Conservation (phyloP, 1,140 invertebrate genomes). For the Drosophila sechellia region DNA sequence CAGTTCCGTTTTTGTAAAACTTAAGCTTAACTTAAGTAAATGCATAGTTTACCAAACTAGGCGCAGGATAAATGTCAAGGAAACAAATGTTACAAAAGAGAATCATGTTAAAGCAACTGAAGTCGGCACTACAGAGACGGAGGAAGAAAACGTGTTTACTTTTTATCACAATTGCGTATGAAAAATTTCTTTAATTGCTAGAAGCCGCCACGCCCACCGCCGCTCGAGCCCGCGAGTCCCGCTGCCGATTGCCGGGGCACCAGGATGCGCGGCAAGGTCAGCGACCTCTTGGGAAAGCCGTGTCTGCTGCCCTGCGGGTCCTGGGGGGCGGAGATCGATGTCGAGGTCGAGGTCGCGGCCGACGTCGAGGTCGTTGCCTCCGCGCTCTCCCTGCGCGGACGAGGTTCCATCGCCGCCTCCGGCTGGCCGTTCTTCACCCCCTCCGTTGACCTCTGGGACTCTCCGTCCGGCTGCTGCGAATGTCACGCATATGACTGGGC, state of each 20-base stretch:
- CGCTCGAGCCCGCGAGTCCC: constrained; percentile 29
- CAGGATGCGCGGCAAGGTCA: constrained; percentile 74
- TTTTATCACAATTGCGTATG: constrained; percentile 84
- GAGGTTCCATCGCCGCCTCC: background rate
- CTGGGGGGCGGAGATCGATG: background rate
- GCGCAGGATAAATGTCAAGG: constrained; percentile 49
- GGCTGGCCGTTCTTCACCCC: background rate
- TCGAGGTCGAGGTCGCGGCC: constrained; percentile 4
- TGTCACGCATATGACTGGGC: constrained; percentile 84
- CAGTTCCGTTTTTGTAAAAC: constrained; percentile 51
- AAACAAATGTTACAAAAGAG: constrained; percentile 82
- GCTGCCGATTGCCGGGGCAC: constrained; percentile 51
- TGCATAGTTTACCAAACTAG: constrained; percentile 52
- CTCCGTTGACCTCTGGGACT: background rate
- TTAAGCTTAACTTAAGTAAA: constrained; percentile 52
- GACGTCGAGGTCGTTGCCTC: background rate
- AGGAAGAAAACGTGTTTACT: constrained; percentile 54
- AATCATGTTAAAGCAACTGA: constrained; percentile 40
- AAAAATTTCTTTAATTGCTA: constrained; percentile 84
- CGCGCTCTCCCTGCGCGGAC: background rate
- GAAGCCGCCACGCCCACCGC: constrained; percentile 69
- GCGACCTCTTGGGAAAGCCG: constrained; percentile 67
- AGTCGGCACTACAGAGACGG: constrained; percentile 7
- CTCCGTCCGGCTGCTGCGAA: constrained; percentile 35
- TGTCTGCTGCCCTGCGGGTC: constrained; percentile 38